Evolutionary conservation across 2,113 vertebrate genomes (phyloP).

Genomic region (Gobius niger): DNA sequence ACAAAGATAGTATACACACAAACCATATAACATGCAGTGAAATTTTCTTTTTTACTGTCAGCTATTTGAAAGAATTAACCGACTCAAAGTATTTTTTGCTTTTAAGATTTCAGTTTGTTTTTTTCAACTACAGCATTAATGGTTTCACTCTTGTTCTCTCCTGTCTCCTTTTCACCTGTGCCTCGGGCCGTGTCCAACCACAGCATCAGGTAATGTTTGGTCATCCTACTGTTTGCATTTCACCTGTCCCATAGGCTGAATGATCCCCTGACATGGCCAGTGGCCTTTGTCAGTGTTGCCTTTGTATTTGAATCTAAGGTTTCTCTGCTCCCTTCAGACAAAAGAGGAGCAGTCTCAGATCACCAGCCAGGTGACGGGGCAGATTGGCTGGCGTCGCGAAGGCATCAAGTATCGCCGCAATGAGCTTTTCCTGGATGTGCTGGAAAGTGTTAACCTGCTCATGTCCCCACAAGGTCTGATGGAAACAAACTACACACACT

Average conservation of each 20-base stretch:
- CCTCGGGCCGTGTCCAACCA: constrained; percentile 21
- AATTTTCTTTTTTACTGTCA: too few species aligned
- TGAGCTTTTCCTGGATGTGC: constrained; percentile 95
- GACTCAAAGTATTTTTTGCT: too few species aligned
- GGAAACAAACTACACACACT: background rate
- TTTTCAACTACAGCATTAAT: background rate
- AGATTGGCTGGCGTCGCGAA: constrained; percentile 98
- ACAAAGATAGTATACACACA: too few species aligned
- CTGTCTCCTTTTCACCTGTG: background rate
- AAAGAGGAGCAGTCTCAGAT: constrained; percentile 99
- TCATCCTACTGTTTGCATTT: constrained; percentile 15
- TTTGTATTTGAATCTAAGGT: constrained; percentile 18
- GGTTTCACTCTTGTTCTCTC: constrained; percentile 1
- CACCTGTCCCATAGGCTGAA: constrained; percentile 10
- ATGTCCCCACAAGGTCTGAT: constrained; percentile 95
- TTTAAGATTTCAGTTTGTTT: too few species aligned
- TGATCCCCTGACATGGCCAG: constrained; percentile 10
- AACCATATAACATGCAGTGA: too few species aligned
- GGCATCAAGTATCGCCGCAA: constrained; percentile 99
- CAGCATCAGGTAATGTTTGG: constrained; percentile 75
- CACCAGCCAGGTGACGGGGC: constrained; percentile 99
- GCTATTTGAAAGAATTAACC: too few species aligned
- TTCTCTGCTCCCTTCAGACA: constrained; percentile 80
- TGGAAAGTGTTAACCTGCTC: constrained; percentile 97
- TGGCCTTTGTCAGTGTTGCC: constrained; percentile 11